Evolutionary conservation across 2,797 vertebrate genomes (phyloP).

Genomic region (Fratercula arctica): DNA sequence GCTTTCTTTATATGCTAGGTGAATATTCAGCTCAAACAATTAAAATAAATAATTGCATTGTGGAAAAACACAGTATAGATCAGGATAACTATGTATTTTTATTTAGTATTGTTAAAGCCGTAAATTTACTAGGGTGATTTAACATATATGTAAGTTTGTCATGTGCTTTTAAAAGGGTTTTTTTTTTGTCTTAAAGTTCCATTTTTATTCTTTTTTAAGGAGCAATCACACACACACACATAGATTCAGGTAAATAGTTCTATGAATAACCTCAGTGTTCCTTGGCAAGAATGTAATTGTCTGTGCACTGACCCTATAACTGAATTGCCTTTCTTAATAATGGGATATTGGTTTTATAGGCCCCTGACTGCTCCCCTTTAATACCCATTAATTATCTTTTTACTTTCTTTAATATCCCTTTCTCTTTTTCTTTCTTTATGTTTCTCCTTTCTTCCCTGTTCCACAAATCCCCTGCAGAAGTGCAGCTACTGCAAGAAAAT

Average conservation of each 20-base stretch:
- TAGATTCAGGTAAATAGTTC: not conserved
- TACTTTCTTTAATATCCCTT: not conserved
- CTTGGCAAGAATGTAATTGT: constrained; percentile 36
- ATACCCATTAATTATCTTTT: constrained; percentile 24
- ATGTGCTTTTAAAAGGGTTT: not conserved
- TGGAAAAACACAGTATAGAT: not conserved
- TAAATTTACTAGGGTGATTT: not conserved
- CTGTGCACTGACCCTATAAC: constrained; percentile 38
- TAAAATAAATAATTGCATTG: not conserved
- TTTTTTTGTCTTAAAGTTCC: not conserved
- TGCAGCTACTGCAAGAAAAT: not conserved
- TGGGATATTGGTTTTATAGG: constrained; percentile 19
- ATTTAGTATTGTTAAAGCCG: not conserved
- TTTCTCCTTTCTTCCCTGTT: not conserved
- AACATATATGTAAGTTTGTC: not conserved
- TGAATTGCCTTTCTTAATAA: constrained; percentile 44
- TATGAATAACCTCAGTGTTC: constrained; percentile 14
- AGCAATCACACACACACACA: not conserved
- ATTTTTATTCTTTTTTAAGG: not conserved
- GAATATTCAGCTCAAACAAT: not conserved
- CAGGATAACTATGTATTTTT: not conserved
- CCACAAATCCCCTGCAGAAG: not conserved
- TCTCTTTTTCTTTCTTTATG: not conserved
- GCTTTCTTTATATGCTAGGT: not conserved
- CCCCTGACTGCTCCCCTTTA: constrained; percentile 2